phyloP scores from a whole-genome alignment of 2,888 invertebrate genomes.

The Phytoseiulus persimilis region DNA sequence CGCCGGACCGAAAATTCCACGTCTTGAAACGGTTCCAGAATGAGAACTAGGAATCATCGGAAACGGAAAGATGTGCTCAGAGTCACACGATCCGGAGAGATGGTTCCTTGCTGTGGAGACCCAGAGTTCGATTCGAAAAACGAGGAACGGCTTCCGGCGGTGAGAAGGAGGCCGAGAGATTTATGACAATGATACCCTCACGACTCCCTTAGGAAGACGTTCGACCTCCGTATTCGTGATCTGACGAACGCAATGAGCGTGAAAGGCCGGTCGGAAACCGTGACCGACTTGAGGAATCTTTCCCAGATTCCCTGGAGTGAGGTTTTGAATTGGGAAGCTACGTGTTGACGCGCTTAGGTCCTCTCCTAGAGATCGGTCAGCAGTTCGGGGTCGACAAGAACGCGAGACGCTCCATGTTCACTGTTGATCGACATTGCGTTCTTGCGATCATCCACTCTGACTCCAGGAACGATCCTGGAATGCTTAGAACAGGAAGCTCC shows the following conservation, averaged over 20 bases:
- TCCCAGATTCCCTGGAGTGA: too few species aligned
- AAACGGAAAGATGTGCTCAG: too few species aligned
- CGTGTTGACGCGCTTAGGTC: too few species aligned
- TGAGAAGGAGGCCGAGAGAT: neutral
- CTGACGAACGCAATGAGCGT: neutral
- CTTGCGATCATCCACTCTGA: neutral
- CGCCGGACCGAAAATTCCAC: too few species aligned
- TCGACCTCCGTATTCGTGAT: neutral
- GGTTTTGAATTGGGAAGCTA: too few species aligned
- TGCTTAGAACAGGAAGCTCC: neutral
- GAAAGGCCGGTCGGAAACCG: neutral
- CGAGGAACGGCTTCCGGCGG: neutral
- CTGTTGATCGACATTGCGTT: neutral
- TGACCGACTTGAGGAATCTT: too few species aligned
- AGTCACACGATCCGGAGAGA: too few species aligned
- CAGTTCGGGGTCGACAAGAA: neutral
- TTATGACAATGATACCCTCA: neutral
- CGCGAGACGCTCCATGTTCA: neutral
- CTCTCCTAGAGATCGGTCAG: neutral
- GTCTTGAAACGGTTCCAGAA: too few species aligned
- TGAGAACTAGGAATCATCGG: too few species aligned
- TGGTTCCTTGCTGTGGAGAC: too few species aligned
- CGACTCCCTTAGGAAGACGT: neutral
- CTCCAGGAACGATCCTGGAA: neutral
- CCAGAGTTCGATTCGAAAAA: too few species aligned